Base-by-base conservation (phyloP, 2,113 vertebrate species). In the Ammodytes marinus region DNA sequence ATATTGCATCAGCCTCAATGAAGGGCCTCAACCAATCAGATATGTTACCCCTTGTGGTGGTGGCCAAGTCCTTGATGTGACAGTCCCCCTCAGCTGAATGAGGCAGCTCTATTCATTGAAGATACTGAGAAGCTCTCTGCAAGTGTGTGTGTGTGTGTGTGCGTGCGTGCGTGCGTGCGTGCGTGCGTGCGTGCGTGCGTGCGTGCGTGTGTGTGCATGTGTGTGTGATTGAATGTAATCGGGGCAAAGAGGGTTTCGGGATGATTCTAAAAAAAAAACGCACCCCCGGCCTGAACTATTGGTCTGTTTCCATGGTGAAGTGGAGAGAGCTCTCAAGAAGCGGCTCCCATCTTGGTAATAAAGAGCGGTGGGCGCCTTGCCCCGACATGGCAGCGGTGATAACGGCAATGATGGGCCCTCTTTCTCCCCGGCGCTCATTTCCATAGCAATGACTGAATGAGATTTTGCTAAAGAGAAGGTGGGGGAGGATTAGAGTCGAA, bases 251-350 rank as follows among this genome's bases (percentile, higher is more conserved):
- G 52, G 14, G 42, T 71, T 45, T 3, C 27, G 12, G 79, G 61
- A 42, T 70, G 74, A 82, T 86, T 82, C 69, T 72, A 53, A 85
- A 69, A 75, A 40, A 53, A 85, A 69, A 75, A 40, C 27, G 46
- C 27, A 4, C 13, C 53, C 57, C 47, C 46, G 53, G 65, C 63
- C 69, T 86, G 69, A 63, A 82, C 74, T 49, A 11, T 75, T 63
- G 77, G 59, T 83, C 73, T 75, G 87, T 93, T 86, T 76, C 89
- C 79, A 88, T 88, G 90, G 89, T 79, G 81, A 90, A 77, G 75
- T 35, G 35, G n/a, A 70, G 78, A 84, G 86, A 17, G 55, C 57
- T 81, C 74, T 87, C 53, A 76, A 75, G 87, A 86, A 84, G 73
- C 3, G 4, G 52, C 82, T 84, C 60, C 27, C 77, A 78, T 86